These are phyloP conservation scores for Aythya baeri DNA, from an alignment of 2,113 vertebrate genomes.

Conservation along the genomic window DNA sequence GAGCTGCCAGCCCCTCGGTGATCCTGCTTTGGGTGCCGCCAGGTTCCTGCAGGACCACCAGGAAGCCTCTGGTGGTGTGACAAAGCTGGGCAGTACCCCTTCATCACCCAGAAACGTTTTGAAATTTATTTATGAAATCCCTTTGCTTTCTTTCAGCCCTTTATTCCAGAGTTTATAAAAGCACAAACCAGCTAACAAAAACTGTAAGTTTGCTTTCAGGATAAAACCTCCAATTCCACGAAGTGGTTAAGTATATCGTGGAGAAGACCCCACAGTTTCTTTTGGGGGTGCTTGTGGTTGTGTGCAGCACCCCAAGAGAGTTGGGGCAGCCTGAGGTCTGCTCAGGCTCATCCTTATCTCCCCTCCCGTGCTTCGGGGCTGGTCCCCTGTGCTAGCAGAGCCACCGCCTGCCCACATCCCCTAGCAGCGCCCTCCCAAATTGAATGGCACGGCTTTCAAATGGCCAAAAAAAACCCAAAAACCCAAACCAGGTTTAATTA, in stretches of 20 bases:
- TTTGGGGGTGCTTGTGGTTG: neutral
- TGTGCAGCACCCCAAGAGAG: neutral
- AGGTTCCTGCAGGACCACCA: neutral
- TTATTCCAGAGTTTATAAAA: neutral
- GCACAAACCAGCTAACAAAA: too few species aligned
- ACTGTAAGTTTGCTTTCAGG: neutral
- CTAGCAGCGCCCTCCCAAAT: neutral
- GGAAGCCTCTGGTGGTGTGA: neutral
- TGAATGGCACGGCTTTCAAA: neutral
- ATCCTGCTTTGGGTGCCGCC: neutral
- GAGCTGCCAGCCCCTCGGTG: neutral
- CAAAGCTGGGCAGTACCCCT: neutral
- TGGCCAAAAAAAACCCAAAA: neutral
- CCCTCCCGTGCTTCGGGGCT: neutral
- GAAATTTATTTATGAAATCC: neutral
- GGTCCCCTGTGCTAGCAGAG: neutral
- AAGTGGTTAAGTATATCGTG: neutral
- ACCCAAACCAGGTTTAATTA: neutral
- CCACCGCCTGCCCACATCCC: neutral
- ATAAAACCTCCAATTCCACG: fast-evolving
- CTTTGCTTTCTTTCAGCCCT: neutral
- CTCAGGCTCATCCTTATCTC: neutral
- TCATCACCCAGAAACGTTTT: neutral
- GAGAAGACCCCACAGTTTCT: neutral
- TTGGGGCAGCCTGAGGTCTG: neutral